These are phyloP conservation scores for Candidula unifasciata DNA, from an alignment of 2,888 invertebrate species.

Conservation along the genomic window DNA sequence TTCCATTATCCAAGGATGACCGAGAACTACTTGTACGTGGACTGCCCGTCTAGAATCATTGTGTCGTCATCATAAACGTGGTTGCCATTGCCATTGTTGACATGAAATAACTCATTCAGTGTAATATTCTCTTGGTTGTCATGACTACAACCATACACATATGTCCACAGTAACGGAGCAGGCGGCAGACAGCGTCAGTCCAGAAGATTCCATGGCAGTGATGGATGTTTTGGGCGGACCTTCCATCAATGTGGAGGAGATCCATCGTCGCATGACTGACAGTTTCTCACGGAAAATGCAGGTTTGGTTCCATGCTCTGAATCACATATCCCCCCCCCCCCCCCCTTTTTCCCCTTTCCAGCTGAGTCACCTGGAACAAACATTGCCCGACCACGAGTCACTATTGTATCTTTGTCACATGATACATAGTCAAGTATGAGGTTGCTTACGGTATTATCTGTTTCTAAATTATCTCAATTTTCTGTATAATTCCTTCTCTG, in stretches of 20 bases:
- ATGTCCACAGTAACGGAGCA: slow-evolving; percentile 24
- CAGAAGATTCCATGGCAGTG: slow-evolving; percentile 30
- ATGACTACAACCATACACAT: too few species aligned
- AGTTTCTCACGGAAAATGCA: slow-evolving; percentile 90
- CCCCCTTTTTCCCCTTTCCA: not conserved
- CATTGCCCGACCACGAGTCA: not conserved
- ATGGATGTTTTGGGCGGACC: slow-evolving; percentile 37
- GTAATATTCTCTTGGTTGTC: too few species aligned
- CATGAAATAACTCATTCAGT: too few species aligned
- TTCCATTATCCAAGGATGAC: too few species aligned
- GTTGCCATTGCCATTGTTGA: too few species aligned
- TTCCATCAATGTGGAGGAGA: slow-evolving; percentile 47
- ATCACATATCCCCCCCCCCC: not conserved
- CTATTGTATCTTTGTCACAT: not conserved
- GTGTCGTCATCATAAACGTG: too few species aligned
- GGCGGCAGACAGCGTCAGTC: not conserved
- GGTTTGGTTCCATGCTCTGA: slow-evolving; percentile 71
- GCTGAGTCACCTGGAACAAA: not conserved
- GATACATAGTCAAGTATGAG: too few species aligned
- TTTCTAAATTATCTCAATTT: too few species aligned
- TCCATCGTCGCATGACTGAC: slow-evolving; percentile 84
- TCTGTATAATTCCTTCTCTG: too few species aligned
- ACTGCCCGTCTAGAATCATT: too few species aligned
- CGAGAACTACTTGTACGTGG: too few species aligned
- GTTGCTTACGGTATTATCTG: too few species aligned